Base-by-base conservation (phyloP, 1,140 invertebrate genomes). In the Euwallacea similis region DNA sequence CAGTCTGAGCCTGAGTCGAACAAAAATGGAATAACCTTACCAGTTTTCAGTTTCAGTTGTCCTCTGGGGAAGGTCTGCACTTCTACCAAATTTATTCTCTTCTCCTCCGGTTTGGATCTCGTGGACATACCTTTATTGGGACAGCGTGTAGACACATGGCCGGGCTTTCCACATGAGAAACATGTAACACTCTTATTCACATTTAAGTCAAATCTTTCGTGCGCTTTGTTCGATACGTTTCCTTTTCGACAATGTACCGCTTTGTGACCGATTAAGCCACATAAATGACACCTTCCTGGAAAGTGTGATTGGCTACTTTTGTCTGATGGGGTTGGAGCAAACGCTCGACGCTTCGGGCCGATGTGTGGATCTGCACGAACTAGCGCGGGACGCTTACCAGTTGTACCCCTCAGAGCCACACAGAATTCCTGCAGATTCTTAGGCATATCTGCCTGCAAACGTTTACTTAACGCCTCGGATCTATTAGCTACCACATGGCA, bases 1-100 rank as follows among this genome's bases (percentile, higher is more conserved):
- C 58, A 60, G 2, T 60, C 58, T 11, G 58, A 41, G 10, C 58
- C 41, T 11, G 58, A 60, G 15, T 60, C 58, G 16, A 60, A 60
- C 7, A 41, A 42, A 60, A 60, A 60, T 41, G 58, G 16, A 60
- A 60, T 42, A 60, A 60, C 10, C 41, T 60, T 60, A 42, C 58
- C 58, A 60, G 8, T 16, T 60, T 33, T 33, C 4, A 33, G 4
- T 33, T 33, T 33, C 1, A 33, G 21, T 33, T 33, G 21, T 4
- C 21, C 21, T 4, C 21, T 33, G 21, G 21, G 21, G 4, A 33
- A 8, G 3, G 11, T 43, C 41, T 9, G 9, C 42, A 41, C 16
- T 15, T 41, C 58, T 42, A 60, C 16, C 8, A 60, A 2, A 16
- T 60, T 60, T 0, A 60, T 41, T 43, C 58, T 33, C 41, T 43